A percentile compares a stretch with the other conserved stretches of the same genome.
phyloP scores from a whole-genome alignment of 2,113 vertebrate species.

The Ceyx melanurus region DNA sequence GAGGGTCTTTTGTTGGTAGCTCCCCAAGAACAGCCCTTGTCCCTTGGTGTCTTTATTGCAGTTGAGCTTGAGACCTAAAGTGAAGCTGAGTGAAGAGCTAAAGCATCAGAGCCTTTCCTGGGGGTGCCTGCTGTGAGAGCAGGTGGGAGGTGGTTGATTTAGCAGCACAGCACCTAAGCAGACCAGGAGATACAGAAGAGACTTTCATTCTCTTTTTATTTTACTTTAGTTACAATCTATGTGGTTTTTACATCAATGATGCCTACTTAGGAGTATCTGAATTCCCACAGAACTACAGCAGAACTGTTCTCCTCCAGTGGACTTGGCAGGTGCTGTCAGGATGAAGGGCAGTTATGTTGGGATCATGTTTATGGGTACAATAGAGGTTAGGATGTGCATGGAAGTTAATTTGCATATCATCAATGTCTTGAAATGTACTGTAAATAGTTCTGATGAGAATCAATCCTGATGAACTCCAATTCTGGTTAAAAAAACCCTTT shows the following conservation, averaged over 20 bases:
- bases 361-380: background rate
- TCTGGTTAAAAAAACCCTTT: background rate
- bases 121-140: background rate
- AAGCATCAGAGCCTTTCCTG: background rate
- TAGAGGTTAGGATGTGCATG: background rate
- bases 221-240: background rate
- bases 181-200: background rate
- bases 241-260: background rate
- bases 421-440: background rate
- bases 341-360: background rate
- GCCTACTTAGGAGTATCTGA: background rate
- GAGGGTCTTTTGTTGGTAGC: background rate
- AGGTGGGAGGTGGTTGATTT: background rate
- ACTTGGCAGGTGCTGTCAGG: background rate
- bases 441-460: background rate
- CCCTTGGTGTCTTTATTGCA: background rate
- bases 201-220: background rate
- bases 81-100: background rate
- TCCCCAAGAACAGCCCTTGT: background rate
- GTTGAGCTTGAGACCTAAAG: background rate
- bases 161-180: background rate
- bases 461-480: background rate
- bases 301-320: background rate
- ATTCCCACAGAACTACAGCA: background rate
- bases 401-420: background rate